Conservation (phyloP, 64 coral and sea anemone species). For the Orbicella faveolata region DNA sequence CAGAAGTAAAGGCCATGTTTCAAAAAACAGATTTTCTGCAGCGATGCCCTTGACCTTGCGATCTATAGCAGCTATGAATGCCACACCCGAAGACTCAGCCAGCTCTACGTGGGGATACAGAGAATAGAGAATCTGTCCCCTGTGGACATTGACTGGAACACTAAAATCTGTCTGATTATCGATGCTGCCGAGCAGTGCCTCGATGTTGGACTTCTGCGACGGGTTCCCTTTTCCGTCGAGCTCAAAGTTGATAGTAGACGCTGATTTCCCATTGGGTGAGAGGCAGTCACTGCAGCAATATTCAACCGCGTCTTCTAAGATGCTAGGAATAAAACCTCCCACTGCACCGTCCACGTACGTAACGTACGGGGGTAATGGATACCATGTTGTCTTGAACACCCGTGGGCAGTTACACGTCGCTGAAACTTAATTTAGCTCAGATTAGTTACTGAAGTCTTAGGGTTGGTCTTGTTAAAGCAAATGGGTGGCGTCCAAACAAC, state of each 20-base stretch:
- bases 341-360: background rate
- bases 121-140: slow-evolving; percentile 22
- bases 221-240: slow-evolving; percentile 27
- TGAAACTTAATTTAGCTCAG: background rate
- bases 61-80: slow-evolving; percentile 27
- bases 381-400: slow-evolving; percentile 16
- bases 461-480: no score
- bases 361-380: slow-evolving; percentile 32
- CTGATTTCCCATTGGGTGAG: background rate
- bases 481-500: no score
- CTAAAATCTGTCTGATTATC: slow-evolving; percentile 24
- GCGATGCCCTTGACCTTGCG: background rate
- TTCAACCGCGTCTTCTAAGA: slow-evolving; percentile 12
- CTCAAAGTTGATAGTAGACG: slow-evolving; percentile 9
- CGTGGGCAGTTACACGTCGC: slow-evolving; percentile 35
- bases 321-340: slow-evolving; percentile 21
- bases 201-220: slow-evolving; percentile 2
- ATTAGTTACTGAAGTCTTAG: no score
- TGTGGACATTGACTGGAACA: slow-evolving; percentile 32
- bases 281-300: slow-evolving; percentile 26
- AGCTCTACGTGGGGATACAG: slow-evolving; percentile 13
- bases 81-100: slow-evolving; percentile 42
- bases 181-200: background rate
- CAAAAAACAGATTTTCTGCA: slow-evolving; percentile 5
- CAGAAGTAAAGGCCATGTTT: slow-evolving; percentile 22